phyloP scores from a whole-genome alignment of 2,888 invertebrate species.

The Bibio marci region DNA sequence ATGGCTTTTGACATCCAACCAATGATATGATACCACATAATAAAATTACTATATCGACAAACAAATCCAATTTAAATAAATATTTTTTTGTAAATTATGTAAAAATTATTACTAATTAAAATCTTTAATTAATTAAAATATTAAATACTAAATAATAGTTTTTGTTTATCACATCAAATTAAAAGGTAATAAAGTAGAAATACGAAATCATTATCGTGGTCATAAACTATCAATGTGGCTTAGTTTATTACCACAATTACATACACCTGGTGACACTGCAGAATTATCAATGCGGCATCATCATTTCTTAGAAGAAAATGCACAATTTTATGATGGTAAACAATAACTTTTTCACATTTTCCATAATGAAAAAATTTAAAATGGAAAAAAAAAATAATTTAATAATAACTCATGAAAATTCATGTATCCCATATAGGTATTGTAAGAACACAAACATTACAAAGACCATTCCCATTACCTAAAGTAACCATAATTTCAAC shows the following conservation, averaged over 20 bases:
- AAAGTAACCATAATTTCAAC: slow-evolving; percentile 27
- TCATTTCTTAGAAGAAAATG: slow-evolving; percentile 67
- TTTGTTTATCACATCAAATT: too few species aligned
- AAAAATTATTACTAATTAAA: too few species aligned
- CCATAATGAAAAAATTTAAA: too few species aligned
- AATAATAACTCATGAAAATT: background rate
- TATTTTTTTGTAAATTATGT: too few species aligned
- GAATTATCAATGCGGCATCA: slow-evolving; percentile 77
- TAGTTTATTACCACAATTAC: slow-evolving; percentile 77
- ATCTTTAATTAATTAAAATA: too few species aligned
- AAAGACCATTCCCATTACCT: slow-evolving; percentile 41
- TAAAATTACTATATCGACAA: too few species aligned
- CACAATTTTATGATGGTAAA: slow-evolving; percentile 63
- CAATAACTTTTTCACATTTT: background rate
- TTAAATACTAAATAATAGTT: too few species aligned
- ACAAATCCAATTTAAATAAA: too few species aligned
- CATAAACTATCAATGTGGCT: slow-evolving; percentile 90
- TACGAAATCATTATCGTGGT: slow-evolving; percentile 81
- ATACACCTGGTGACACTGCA: slow-evolving; percentile 57
- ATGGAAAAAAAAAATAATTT: too few species aligned
- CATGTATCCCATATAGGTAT: slow-evolving; percentile 35
- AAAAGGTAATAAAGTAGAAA: slow-evolving; percentile 53
- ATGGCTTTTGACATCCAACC: too few species aligned
- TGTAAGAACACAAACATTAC: slow-evolving; percentile 57
- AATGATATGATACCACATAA: too few species aligned